Evolutionary conservation across 1,140 invertebrate species (phyloP), one percentile per base, ranked within the genome.

Genomic region (Epicauta chinensis): DNA sequence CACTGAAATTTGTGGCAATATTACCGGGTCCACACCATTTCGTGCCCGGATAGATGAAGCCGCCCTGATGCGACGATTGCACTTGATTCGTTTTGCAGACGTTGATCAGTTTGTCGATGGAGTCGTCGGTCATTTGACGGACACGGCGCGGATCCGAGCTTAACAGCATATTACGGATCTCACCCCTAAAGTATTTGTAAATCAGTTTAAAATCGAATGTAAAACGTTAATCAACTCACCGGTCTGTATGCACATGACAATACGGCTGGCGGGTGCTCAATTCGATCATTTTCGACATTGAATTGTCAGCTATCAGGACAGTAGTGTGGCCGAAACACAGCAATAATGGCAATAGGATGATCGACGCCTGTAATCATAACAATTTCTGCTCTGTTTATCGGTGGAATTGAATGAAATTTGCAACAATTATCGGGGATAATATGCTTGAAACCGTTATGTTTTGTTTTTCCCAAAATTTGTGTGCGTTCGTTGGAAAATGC

Each of bases 11-110:
- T 0, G 15, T 43, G 7, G 61, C 61, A 0, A 16, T 60, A 35
- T 57, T 53, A 56, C 83, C 84, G 2, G 82, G 80, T 7, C 86
- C 86, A 60, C 81, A 83, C 81, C 81, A 82, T 68, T 81, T 81
- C 11, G 81, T 82, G 16, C 79, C 81, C 59, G 70, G 68, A 51
- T 66, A 70, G 34, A 67, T 65, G 41, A 68, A 67, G n/a, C 59
- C 69, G 17, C 75, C 75, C 47, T 76, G 70, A 45, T 66, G 52
- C 10, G 60, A 32, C 3, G 61, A 55, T 13, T 57, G 41, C 5
- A 66, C 44, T 5, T 44, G 64, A 65, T 63, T 67, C 12, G 70
- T 72, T 37, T 73, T 73, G 53, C 81, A 82, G 2, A 80, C 78
- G 40, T 77, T 71, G 56, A 79, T 77, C 13, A 82, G 69, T 41